These are phyloP conservation scores for Nannoperca australis DNA, from an alignment of 2,797 vertebrate species.

Conservation along the genomic window DNA sequence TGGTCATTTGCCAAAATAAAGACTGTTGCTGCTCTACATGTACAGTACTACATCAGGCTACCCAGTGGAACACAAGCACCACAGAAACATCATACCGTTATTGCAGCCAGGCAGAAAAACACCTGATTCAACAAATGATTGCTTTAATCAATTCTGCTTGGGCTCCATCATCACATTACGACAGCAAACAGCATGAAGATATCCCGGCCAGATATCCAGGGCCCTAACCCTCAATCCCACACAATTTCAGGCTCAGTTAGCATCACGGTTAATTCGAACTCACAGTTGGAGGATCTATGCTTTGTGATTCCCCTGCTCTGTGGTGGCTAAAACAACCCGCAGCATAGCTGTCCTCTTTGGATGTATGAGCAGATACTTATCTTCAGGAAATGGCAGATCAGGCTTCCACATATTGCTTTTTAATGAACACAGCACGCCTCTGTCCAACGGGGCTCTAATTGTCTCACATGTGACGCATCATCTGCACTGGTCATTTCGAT, in stretches of 20 bases:
- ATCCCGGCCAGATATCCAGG: slow-evolving; percentile 29
- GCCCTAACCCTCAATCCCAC: slow-evolving; percentile 29
- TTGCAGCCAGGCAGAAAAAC: slow-evolving; percentile 56
- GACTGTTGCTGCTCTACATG: slow-evolving; percentile 14
- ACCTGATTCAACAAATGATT: slow-evolving; percentile 70
- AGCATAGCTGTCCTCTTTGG: slow-evolving; percentile 58
- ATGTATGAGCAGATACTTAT: slow-evolving; percentile 72
- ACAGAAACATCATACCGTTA: slow-evolving; percentile 11
- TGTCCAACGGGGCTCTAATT: slow-evolving; percentile 62
- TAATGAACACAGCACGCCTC: slow-evolving; percentile 74
- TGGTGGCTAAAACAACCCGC: slow-evolving; percentile 51
- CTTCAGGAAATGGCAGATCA: slow-evolving; percentile 77
- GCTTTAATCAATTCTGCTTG: slow-evolving; percentile 55
- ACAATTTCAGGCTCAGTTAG: slow-evolving; percentile 53
- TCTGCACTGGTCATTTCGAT: slow-evolving; percentile 57
- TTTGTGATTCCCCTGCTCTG: slow-evolving; percentile 45
- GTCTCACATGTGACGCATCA: slow-evolving; percentile 61
- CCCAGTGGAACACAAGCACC: slow-evolving; percentile 4
- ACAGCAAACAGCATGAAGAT: slow-evolving; percentile 45
- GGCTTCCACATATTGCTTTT: slow-evolving; percentile 79
- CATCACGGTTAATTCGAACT: slow-evolving; percentile 47
- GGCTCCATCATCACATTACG: slow-evolving; percentile 47
- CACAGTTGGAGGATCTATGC: slow-evolving; percentile 46
- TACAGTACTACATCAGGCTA: slow-evolving; percentile 27
- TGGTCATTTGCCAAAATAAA: slow-evolving; percentile 63